Conservation (phyloP, 2,888 invertebrate genomes). For the Hypomecis punctinalis region DNA sequence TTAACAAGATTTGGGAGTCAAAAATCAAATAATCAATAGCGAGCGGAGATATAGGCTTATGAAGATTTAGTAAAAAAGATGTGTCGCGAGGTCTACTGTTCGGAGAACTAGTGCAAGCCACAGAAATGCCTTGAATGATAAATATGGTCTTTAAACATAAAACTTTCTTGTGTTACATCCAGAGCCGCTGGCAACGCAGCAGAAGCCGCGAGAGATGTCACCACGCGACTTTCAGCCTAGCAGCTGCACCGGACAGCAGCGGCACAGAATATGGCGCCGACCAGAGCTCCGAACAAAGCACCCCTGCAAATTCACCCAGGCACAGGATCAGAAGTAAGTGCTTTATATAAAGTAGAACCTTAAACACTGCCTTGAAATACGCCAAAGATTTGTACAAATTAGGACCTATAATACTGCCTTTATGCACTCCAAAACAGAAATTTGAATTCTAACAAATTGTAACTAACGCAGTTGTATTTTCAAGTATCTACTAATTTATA, state of each 20-base stretch:
- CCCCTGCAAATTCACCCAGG: slow-evolving; percentile 91
- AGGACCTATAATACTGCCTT: neutral
- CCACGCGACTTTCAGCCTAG: slow-evolving; percentile 77
- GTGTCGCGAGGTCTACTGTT: no score
- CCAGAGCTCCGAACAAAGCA: slow-evolving; percentile 92
- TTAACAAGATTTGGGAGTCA: no score
- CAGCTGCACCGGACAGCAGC: slow-evolving; percentile 86
- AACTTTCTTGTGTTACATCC: slow-evolving; percentile 28
- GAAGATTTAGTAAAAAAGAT: no score
- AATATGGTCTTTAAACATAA: no score
- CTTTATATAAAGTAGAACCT: neutral
- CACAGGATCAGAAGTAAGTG: slow-evolving; percentile 65
- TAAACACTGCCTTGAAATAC: slow-evolving; percentile 8
- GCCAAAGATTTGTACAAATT: neutral
- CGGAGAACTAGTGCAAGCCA: no score
- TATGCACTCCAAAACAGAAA: no score
- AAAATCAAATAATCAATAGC: no score
- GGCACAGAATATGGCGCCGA: slow-evolving; percentile 93
- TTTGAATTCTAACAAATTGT: no score
- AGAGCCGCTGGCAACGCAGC: slow-evolving; percentile 92
- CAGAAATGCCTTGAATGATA: no score
- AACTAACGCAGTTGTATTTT: no score
- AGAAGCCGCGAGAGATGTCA: slow-evolving; percentile 88
- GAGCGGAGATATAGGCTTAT: no score
- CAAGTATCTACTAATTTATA: no score